Base-by-base conservation (phyloP, 92 coral and sea anemone species). In the Palythoa grandiflora region DNA sequence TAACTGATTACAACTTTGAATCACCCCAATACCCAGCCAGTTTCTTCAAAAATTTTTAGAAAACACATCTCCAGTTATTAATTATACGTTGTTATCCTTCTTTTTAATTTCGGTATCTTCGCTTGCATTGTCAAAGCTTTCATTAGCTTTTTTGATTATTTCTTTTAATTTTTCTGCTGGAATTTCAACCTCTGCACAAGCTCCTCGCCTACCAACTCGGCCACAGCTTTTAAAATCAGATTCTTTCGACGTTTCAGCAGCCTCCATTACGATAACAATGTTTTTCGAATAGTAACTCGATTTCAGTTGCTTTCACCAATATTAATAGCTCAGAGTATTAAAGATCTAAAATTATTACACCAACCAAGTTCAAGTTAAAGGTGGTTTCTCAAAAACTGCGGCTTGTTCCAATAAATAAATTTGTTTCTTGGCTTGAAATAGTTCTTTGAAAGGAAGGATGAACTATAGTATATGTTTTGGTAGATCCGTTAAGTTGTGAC, bases 201-300 rank as follows among this genome's bases (percentile, higher is more conserved):
- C 97, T 6, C 97, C 97, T 10, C 97, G 84, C 38, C 97, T 40
- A 15, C 97, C 97, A n/a, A 85, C 54, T 21, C 97, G 85, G 15
- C 88, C 93, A 60, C 97, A 94, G 2, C 54, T 89, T 88, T 87
- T 89, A 80, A 94, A 94, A 44, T 86, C 92, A 52, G 86, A 84
- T 14, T 75, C 89, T 53, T 75, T 83, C 60, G 70, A 38, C 14
- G 50, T 55, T 17, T 36, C 57, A 17, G 59, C 72, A 6, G 79
- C 66, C 63, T 81, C 86, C 86, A 81, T 81, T 39, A 80, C 38
- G 63, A 20, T 66, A 68, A 3, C 11, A 50, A 50, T 38, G 57
- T 19, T 16, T 60, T 40, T 8, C 16, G 20, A 9, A 40, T 0
- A 14, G 66, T 55, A 9, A 51, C 48, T 78, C 38, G 14, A 13